Evolutionary conservation across 2,797 vertebrate species (phyloP).

Genomic region (Periparus ater): DNA sequence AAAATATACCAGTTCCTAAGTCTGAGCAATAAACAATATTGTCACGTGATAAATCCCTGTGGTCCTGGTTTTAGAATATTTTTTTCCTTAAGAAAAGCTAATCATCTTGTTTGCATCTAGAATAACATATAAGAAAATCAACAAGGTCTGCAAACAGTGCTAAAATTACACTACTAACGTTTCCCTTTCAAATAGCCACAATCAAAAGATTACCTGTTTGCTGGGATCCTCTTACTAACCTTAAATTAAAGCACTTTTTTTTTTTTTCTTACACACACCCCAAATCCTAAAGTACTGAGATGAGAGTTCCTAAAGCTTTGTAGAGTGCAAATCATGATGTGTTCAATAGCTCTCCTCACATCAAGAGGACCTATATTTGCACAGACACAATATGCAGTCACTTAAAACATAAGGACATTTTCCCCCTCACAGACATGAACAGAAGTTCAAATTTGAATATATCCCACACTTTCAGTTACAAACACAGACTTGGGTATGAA

Average conservation of each 20-base stretch:
- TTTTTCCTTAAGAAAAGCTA: neutral
- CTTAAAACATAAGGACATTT: neutral
- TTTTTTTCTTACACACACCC: neutral
- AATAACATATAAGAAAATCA: neutral
- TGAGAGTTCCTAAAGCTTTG: neutral
- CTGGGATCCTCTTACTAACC: neutral
- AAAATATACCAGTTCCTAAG: neutral
- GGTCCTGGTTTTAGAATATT: neutral
- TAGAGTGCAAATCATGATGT: neutral
- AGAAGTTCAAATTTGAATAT: neutral
- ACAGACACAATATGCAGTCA: neutral
- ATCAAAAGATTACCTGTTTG: neutral
- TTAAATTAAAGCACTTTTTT: neutral
- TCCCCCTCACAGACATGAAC: neutral
- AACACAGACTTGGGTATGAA: neutral
- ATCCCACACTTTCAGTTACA: neutral
- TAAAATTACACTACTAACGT: neutral
- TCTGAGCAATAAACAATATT: neutral
- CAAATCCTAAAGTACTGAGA: neutral
- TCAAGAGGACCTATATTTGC: neutral
- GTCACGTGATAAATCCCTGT: neutral
- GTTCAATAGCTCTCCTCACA: neutral
- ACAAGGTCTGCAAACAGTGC: neutral
- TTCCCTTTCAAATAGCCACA: neutral
- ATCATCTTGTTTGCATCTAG: neutral